Percentiles rank a stretch among this genome's conserved stretches.
These are phyloP conservation scores for Anadara kagoshimensis DNA, from an alignment of 1,140 invertebrate genomes.

Conservation along the genomic window DNA sequence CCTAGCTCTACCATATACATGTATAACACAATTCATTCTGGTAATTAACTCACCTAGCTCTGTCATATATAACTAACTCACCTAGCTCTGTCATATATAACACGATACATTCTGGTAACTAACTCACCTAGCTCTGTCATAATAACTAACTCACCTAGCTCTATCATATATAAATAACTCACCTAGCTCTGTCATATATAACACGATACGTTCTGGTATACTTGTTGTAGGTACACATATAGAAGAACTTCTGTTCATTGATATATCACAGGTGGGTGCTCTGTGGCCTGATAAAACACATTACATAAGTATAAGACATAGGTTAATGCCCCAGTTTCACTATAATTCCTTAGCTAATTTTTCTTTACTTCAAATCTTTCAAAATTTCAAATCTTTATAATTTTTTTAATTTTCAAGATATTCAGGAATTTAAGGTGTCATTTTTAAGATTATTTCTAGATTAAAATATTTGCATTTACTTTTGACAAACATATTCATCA, in stretches of 20 bases:
- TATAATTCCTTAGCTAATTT: too few species aligned
- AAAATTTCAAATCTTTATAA: too few species aligned
- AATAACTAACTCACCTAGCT: background rate
- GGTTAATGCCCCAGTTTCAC: too few species aligned
- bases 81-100: slow-evolving; percentile 72
- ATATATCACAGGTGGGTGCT: slow-evolving; percentile 60
- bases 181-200: slow-evolving; percentile 73
- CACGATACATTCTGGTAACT: slow-evolving; percentile 61
- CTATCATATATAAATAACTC: slow-evolving; percentile 6
- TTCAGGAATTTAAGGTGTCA: too few species aligned
- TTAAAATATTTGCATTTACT: too few species aligned
- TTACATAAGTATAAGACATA: too few species aligned
- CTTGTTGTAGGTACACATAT: slow-evolving; percentile 48
- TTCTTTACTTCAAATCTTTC: too few species aligned
- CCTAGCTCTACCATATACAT: slow-evolving; percentile 73
- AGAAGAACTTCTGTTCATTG: slow-evolving; percentile 60
- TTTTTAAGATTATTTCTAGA: too few species aligned
- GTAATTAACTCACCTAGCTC: slow-evolving; percentile 1
- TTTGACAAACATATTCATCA: too few species aligned
- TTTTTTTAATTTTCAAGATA: too few species aligned
- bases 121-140: too few species aligned
- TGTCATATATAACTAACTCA: slow-evolving; percentile 26
- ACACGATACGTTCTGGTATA: slow-evolving; percentile 60
- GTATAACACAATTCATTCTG: slow-evolving; percentile 65
- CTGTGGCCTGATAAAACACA: slow-evolving; percentile 56